phyloP scores from a whole-genome alignment of 2,888 invertebrate species.

The Drosophila barbarae region DNA sequence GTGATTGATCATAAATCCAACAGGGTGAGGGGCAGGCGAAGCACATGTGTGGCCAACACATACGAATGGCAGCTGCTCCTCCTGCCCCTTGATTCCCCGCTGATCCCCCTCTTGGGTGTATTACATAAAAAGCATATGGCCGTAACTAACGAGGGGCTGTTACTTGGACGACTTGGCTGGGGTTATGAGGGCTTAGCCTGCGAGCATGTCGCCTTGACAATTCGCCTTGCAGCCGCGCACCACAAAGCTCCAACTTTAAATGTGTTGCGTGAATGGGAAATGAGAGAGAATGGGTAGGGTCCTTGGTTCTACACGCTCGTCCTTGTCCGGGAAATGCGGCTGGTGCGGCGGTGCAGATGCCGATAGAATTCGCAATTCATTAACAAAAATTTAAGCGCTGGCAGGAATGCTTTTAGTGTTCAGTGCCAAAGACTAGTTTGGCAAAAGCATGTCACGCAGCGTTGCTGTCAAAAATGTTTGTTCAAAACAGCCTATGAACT shows the following conservation, averaged over 20 bases:
- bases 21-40: conserved; percentile 36
- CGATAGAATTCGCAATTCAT: conserved; percentile 38
- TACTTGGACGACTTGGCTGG: conserved; percentile 50
- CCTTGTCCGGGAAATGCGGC: conserved; percentile 7
- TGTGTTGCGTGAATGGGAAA: conserved; percentile 33
- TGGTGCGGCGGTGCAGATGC: conserved; percentile 15
- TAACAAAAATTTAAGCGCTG: conserved; percentile 32
- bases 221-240: conserved; percentile 35
- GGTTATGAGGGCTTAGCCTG: conserved; percentile 46
- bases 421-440: conserved; percentile 4
- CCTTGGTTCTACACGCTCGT: neutral
- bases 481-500: conserved; percentile 2
- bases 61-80: conserved; percentile 11
- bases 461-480: conserved; percentile 17
- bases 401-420: conserved; percentile 13
- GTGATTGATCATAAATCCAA: conserved; percentile 70
- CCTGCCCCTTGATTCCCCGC: neutral
- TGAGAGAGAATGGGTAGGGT: conserved; percentile 3
- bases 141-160: conserved; percentile 71
- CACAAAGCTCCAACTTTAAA: conserved; percentile 37
- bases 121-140: conserved; percentile 71
- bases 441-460: conserved; percentile 14
- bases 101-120: conserved; percentile 14
- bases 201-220: conserved; percentile 59
- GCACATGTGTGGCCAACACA: conserved; percentile 50